Evolutionary conservation across 1,140 invertebrate species (phyloP).

Genomic region (Cepaea nemoralis): DNA sequence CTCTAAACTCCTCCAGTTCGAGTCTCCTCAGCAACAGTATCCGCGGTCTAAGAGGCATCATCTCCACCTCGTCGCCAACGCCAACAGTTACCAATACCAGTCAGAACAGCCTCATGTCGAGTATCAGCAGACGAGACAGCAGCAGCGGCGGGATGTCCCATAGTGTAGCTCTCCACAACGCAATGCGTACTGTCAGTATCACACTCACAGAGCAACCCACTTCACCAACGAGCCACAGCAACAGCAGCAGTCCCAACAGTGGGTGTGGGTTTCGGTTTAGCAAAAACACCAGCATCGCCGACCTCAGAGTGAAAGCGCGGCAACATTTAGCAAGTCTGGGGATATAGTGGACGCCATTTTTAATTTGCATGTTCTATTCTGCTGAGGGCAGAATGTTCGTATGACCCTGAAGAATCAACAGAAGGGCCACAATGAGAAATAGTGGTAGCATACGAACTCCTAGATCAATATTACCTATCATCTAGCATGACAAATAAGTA

Average conservation of each 20-base stretch:
- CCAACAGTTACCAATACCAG: neutral
- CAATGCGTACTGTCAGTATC: neutral
- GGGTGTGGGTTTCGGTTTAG: slow-evolving; percentile 68
- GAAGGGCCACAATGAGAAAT: too few relatives aligned
- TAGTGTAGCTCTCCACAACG: neutral
- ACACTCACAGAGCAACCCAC: neutral
- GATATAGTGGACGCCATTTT: too few relatives aligned
- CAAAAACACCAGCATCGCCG: slow-evolving; percentile 90
- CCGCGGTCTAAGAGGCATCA: slow-evolving; percentile 4
- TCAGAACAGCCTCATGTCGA: neutral
- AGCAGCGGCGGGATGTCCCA: neutral
- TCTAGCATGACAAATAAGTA: too few relatives aligned
- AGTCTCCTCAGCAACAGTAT: slow-evolving; percentile 8
- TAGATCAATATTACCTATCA: too few relatives aligned
- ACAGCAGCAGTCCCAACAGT: slow-evolving; percentile 19
- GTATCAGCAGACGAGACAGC: neutral
- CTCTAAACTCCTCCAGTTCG: slow-evolving; percentile 25
- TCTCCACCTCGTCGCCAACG: neutral
- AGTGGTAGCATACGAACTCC: too few relatives aligned
- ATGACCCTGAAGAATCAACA: too few relatives aligned
- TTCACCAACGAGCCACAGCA: neutral
- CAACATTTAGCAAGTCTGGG: slow-evolving; percentile 80
- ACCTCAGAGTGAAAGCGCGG: slow-evolving; percentile 87
- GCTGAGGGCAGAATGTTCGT: too few relatives aligned
- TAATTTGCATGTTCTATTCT: too few relatives aligned